A percentile compares a stretch with the other conserved stretches of the same genome.
Evolutionary conservation across 2,888 invertebrate species (phyloP).

Genomic region (Napeogenes inachia): DNA sequence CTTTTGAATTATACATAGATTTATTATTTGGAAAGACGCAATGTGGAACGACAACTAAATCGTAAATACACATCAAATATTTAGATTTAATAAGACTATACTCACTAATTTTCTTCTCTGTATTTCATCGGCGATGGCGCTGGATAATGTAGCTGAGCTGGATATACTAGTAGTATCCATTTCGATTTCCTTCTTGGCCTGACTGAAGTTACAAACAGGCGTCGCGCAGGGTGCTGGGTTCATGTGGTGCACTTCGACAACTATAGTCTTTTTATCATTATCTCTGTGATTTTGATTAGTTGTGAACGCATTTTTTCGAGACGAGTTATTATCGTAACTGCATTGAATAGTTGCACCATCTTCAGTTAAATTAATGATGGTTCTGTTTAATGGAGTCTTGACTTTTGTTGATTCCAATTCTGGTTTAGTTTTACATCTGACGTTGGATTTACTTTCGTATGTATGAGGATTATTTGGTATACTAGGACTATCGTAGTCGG

Average conservation of each 20-base stretch:
- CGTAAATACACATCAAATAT: not conserved
- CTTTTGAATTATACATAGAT: too few species aligned
- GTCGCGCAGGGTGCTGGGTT: conserved; percentile 55
- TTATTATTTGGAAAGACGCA: too few species aligned
- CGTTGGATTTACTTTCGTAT: conserved; percentile 60
- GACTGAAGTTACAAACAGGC: conserved; percentile 51
- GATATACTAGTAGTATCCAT: conserved; percentile 58
- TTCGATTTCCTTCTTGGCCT: conserved; percentile 50
- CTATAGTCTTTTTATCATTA: conserved; percentile 80
- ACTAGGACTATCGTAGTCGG: conserved; percentile 69
- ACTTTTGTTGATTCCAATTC: conserved; percentile 50
- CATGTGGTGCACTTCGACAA: conserved; percentile 84
- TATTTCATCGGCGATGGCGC: conserved; percentile 73
- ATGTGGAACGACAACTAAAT: too few species aligned
- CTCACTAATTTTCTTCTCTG: conserved; percentile 63
- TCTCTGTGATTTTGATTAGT: conserved; percentile 53
- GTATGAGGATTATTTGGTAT: conserved; percentile 71
- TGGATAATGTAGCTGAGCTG: conserved; percentile 65
- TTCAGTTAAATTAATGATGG: conserved; percentile 84
- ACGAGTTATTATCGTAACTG: conserved; percentile 71
- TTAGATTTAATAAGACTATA: conserved; percentile 12
- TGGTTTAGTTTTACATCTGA: conserved; percentile 49
- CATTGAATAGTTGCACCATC: conserved; percentile 84
- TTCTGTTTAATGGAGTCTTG: conserved; percentile 78
- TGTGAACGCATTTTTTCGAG: conserved; percentile 59